These are phyloP conservation scores for Bovichtus variegatus DNA, from an alignment of 2,797 vertebrate genomes.

Conservation along the genomic window DNA sequence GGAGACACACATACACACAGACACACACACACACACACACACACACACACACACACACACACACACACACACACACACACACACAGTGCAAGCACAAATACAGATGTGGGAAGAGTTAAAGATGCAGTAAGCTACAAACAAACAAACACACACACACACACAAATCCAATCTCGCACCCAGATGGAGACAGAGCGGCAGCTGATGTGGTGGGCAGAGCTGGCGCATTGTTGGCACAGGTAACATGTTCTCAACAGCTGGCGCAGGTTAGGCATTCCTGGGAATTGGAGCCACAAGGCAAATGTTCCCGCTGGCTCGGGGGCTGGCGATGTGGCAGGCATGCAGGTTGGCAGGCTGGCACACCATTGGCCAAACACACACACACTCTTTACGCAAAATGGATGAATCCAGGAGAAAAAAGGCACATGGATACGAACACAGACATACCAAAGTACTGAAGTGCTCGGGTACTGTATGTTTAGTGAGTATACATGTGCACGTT, in stretches of 20 bases:
- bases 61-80: constrained; percentile 30
- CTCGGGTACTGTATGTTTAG: constrained; percentile 22
- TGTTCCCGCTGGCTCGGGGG: constrained; percentile 96
- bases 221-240: constrained; percentile 96
- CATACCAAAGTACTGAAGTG: background rate
- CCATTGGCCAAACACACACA: constrained; percentile 46
- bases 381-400: constrained; percentile 52
- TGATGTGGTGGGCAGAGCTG: constrained; percentile 97
- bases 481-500: background rate
- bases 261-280: constrained; percentile 99
- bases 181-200: constrained; percentile 98
- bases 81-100: constrained; percentile 62
- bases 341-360: constrained; percentile 89
- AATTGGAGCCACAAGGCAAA: constrained; percentile 99
- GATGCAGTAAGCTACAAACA: constrained; percentile 62
- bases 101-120: constrained; percentile 74
- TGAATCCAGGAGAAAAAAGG: constrained; percentile 51
- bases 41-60: constrained; percentile 36
- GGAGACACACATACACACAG: constrained; percentile 56
- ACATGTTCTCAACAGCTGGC: constrained; percentile 99
- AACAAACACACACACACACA: constrained; percentile 66
- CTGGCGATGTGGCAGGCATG: constrained; percentile 91
- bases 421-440: constrained; percentile 39
- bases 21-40: constrained; percentile 36
- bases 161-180: constrained; percentile 89